These are phyloP conservation scores for Manacus vitellinus DNA, from an alignment of 2,113 vertebrate species.

Conservation along the genomic window DNA sequence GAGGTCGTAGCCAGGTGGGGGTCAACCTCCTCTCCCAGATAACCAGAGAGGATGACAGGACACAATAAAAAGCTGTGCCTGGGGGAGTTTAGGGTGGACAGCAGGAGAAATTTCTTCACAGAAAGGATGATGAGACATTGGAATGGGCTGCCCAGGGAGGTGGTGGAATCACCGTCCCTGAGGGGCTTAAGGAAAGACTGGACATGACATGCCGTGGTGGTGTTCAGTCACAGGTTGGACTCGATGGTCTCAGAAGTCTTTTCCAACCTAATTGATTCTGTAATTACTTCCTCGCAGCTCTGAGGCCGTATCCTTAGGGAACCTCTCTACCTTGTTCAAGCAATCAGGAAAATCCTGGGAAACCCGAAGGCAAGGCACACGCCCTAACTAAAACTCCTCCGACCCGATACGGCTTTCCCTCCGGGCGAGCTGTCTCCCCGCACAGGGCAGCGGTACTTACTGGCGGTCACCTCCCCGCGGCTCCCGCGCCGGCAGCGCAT, in stretches of 20 bases:
- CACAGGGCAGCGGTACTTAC: not conserved
- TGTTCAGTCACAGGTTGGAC: not conserved
- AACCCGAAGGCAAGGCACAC: not conserved
- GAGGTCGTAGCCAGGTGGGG: not conserved
- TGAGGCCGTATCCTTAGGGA: not conserved
- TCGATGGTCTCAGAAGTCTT: not conserved
- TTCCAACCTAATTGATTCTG: not conserved
- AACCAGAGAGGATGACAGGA: not conserved
- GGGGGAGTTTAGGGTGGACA: not conserved
- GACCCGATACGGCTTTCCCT: rapidly evolving
- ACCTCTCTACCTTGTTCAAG: not conserved
- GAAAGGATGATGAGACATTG: not conserved
- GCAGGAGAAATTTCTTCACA: not conserved
- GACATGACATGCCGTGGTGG: not conserved
- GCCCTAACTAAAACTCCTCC: not conserved
- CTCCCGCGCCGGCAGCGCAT: not conserved
- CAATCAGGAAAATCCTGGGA: not conserved
- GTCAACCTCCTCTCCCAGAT: not conserved
- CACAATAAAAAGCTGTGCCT: not conserved
- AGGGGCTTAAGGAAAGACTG: not conserved
- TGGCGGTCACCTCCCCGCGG: rapidly evolving
- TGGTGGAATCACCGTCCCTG: not conserved
- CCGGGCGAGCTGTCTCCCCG: rapidly evolving
- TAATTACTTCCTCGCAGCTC: not conserved
- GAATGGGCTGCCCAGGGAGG: not conserved